Percentiles rank a stretch among this genome's conserved stretches.
Conservation (phyloP, 1,140 invertebrate genomes). For the Schlechtendalia chinensis region DNA sequence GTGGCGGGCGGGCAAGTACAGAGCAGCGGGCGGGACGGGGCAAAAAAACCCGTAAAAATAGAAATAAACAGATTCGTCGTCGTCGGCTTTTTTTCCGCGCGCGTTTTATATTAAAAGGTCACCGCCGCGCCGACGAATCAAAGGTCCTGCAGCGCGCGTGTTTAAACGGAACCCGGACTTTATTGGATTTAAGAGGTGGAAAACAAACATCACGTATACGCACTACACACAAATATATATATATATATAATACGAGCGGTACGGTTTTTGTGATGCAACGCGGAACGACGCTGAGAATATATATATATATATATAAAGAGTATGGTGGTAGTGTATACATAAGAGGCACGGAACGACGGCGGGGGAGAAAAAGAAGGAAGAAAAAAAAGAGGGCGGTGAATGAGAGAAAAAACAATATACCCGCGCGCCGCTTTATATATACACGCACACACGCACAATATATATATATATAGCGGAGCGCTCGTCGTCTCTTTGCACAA, state of each 20-base stretch:
- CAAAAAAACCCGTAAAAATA: neutral
- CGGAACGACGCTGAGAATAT: neutral
- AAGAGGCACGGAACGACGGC: neutral
- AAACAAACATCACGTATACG: slow-evolving; percentile 37
- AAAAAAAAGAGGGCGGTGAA: neutral
- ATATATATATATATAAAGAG: neutral
- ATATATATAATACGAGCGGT: neutral
- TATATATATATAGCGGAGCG: no score
- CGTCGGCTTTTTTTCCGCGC: slow-evolving; percentile 4
- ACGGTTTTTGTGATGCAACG: slow-evolving; percentile 24
- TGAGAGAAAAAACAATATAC: slow-evolving; percentile 25
- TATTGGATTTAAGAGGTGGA: slow-evolving; percentile 45
- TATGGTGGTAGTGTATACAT: slow-evolving; percentile 18
- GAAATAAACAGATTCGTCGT: neutral
- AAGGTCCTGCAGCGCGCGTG: slow-evolving; percentile 6
- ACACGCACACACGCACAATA: neutral
- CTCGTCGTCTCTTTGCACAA: slow-evolving; percentile 37
- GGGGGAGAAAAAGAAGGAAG: neutral
- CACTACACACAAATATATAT: neutral
- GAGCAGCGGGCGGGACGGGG: neutral
- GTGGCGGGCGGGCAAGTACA: no score
- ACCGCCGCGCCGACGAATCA: slow-evolving; percentile 21
- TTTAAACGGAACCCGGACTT: slow-evolving; percentile 41
- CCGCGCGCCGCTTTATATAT: neutral
- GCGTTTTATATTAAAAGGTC: slow-evolving; percentile 9